Conservation (phyloP, 2,113 vertebrate genomes). For the Phyllostomus hastatus region DNA sequence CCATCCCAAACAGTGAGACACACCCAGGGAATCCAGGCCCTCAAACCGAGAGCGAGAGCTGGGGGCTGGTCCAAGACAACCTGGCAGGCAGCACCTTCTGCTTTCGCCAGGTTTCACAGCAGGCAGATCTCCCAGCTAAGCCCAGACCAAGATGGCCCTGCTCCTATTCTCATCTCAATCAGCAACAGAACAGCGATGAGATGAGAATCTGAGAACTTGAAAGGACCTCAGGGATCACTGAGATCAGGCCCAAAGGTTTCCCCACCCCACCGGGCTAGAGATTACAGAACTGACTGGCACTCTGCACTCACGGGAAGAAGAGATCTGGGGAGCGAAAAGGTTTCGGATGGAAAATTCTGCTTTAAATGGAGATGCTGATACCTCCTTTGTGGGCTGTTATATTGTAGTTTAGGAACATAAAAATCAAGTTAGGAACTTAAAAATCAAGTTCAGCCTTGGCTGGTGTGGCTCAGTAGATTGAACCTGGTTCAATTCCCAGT, state of each 20-base stretch:
- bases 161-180: constrained; percentile 43
- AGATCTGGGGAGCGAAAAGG: neutral
- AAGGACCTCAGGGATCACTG: neutral
- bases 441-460: neutral
- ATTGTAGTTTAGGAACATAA: neutral
- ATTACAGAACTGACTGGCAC: neutral
- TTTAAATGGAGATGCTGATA: neutral
- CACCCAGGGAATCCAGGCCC: neutral
- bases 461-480: no score
- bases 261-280: neutral
- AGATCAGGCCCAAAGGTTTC: neutral
- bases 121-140: neutral
- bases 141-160: neutral
- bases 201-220: constrained; percentile 10
- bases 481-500: no score
- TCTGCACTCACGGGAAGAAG: neutral
- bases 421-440: neutral
- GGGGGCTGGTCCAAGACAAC: neutral
- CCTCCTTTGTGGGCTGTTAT: neutral
- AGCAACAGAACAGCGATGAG: neutral
- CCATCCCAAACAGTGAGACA: neutral
- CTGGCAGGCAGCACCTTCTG: neutral
- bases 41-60: neutral
- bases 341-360: neutral
- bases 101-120: neutral